Evolutionary conservation across 2,888 invertebrate genomes (phyloP).

Genomic region (Chymomyza caudatula): DNA sequence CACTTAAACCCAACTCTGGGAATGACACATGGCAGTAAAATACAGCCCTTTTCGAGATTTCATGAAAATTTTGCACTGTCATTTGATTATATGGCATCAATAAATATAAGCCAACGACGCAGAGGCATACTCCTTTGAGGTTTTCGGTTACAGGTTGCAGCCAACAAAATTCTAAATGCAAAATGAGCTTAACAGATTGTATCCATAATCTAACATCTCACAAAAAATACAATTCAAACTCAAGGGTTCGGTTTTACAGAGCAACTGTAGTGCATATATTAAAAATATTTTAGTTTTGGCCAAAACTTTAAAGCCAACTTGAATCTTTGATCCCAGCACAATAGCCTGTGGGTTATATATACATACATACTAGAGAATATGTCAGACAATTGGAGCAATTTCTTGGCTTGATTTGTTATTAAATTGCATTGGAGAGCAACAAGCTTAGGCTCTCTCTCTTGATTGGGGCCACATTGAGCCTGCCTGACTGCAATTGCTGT

Average conservation of each 20-base stretch:
- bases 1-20: too few relatives aligned
- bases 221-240: too few relatives aligned
- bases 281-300: not conserved
- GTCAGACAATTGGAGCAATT: slow-evolving; percentile 35
- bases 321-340: not conserved
- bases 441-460: slow-evolving; percentile 10
- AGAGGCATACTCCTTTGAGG: too few relatives aligned
- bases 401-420: slow-evolving; percentile 54
- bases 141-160: not conserved
- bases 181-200: not conserved
- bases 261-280: not conserved
- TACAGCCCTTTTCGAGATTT: too few relatives aligned
- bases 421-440: slow-evolving; percentile 56
- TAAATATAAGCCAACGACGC: too few relatives aligned
- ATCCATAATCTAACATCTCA: not conserved
- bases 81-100: too few relatives aligned
- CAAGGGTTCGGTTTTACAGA: not conserved
- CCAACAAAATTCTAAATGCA: not conserved
- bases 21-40: too few relatives aligned
- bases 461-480: not conserved
- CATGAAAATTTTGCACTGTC: too few relatives aligned
- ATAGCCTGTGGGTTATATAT: not conserved
- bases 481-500: not conserved
- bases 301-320: not conserved
- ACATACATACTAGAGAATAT: not conserved